phyloP scores from a whole-genome alignment of 2,888 invertebrate species.

The Calameuta filiformis region DNA sequence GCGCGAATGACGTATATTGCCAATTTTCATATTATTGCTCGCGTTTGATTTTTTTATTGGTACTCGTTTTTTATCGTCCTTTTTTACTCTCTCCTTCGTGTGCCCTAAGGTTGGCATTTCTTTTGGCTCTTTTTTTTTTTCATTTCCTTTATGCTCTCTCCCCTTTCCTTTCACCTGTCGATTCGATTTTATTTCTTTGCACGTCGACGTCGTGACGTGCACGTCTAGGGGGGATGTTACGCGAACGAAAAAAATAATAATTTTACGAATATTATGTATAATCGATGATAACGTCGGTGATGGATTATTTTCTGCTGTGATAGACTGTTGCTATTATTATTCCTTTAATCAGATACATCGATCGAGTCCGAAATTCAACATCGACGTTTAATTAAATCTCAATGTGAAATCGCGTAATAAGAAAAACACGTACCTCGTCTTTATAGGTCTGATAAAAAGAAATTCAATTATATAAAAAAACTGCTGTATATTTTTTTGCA shows the following conservation, averaged over 20 bases:
- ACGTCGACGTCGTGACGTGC: neutral
- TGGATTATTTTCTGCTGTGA: too few relatives aligned
- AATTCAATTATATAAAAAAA: neutral
- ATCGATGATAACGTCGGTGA: too few relatives aligned
- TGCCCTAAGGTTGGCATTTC: too few relatives aligned
- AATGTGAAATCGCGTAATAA: slow-evolving; percentile 20
- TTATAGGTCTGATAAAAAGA: neutral
- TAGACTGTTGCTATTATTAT: neutral
- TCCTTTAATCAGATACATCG: neutral
- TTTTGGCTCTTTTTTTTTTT: too few relatives aligned
- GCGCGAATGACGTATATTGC: too few relatives aligned
- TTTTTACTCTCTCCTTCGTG: too few relatives aligned
- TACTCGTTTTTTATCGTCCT: too few relatives aligned
- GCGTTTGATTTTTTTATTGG: too few relatives aligned
- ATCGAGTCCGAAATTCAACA: slow-evolving; percentile 7
- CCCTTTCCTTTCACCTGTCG: slow-evolving; percentile 2
- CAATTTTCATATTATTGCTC: too few relatives aligned
- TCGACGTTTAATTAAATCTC: slow-evolving; percentile 27
- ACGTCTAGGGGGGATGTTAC: too few relatives aligned
- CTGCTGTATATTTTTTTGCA: neutral
- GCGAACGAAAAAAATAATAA: too few relatives aligned
- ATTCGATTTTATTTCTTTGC: neutral
- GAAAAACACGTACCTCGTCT: slow-evolving; percentile 2
- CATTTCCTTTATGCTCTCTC: neutral
- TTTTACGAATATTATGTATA: too few relatives aligned